A percentile compares a stretch with the other conserved stretches of the same genome.
Evolutionary conservation across 1,140 invertebrate species (phyloP).

Genomic region (Cardiocondyla obscurior): DNA sequence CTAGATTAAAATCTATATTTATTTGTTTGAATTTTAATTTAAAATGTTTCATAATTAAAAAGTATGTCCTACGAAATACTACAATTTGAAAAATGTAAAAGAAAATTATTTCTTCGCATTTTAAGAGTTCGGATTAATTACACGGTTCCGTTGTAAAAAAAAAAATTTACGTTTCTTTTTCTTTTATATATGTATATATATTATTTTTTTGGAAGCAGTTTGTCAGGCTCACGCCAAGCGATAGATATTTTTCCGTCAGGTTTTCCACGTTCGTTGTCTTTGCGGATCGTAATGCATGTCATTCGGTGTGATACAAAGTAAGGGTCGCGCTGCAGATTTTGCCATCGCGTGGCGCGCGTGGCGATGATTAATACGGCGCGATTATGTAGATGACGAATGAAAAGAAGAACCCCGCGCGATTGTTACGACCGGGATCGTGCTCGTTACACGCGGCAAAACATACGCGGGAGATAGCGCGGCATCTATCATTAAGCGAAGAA

Average conservation of each 20-base stretch:
- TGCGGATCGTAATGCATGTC: not conserved
- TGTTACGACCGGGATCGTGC: slow-evolving; percentile 14
- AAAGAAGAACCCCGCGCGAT: not conserved
- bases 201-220: not conserved
- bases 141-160: not conserved
- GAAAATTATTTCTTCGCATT: not conserved
- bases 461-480: not conserved
- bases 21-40: not conserved
- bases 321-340: slow-evolving; percentile 8
- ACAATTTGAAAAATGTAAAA: not conserved
- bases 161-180: not conserved
- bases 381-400: slow-evolving; percentile 10
- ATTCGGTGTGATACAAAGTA: not conserved
- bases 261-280: not conserved
- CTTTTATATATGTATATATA: no score
- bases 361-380: slow-evolving; percentile 11
- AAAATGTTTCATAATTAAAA: not conserved
- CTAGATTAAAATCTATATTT: no score
- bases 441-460: slow-evolving; percentile 33
- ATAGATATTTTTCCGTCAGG: slow-evolving; percentile 2
- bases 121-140: not conserved
- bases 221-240: slow-evolving; percentile 1
- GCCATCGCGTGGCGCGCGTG: not conserved
- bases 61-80: not conserved
- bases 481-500: slow-evolving; percentile 20